A percentile compares a stretch with the other conserved stretches of the same genome.
Evolutionary conservation across 1,140 invertebrate genomes (phyloP).

Genomic region (Drosophila nebulosa): DNA sequence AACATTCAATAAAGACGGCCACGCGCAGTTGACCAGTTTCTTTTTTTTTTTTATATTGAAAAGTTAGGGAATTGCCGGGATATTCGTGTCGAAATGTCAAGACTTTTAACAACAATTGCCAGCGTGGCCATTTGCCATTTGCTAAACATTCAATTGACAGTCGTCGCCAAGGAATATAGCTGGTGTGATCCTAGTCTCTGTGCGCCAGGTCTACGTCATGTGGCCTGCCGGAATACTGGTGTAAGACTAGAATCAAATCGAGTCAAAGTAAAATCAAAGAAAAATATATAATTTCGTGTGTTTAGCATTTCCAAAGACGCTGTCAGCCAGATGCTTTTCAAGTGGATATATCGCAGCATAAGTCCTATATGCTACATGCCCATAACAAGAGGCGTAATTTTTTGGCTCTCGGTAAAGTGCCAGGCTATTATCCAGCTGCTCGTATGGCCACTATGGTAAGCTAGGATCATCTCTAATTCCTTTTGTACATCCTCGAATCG

Average conservation of each 20-base stretch:
- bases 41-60: too few species aligned
- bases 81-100: constrained; percentile 32
- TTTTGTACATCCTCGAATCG: too few species aligned
- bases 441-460: constrained; percentile 77
- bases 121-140: constrained; percentile 46
- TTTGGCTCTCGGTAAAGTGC: constrained; percentile 64
- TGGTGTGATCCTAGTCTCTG: constrained; percentile 73
- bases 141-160: constrained; percentile 28
- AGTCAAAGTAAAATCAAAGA: neutral
- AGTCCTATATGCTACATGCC: constrained; percentile 61
- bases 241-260: constrained; percentile 46
- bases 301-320: constrained; percentile 57
- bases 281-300: neutral
- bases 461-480: too few species aligned
- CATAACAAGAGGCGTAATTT: constrained; percentile 75
- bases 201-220: constrained; percentile 44
- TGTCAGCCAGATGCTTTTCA: constrained; percentile 69
- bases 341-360: constrained; percentile 59
- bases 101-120: constrained; percentile 10
- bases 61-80: constrained; percentile 1
- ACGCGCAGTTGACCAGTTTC: constrained; percentile 52
- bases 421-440: constrained; percentile 72
- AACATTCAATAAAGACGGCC: constrained; percentile 76
- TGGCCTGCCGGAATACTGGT: constrained; percentile 70
- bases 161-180: constrained; percentile 35